A percentile compares a stretch with the other conserved stretches of the same genome.
Evolutionary conservation across 2,797 vertebrate genomes (phyloP).

Genomic region (Malurus splendens): DNA sequence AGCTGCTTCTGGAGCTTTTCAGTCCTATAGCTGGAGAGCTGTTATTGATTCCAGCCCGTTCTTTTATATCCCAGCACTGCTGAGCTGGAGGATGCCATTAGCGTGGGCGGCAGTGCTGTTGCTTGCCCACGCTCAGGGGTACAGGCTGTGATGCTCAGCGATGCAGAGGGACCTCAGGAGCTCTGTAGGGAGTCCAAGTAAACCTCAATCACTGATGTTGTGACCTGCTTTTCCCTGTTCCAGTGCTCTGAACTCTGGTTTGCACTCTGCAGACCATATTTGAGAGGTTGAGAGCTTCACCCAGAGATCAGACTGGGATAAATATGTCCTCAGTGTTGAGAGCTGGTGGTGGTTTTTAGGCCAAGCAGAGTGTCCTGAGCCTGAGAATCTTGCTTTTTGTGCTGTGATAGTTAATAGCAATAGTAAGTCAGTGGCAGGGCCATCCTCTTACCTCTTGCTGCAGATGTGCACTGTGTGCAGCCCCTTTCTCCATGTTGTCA

Average conservation of each 20-base stretch:
- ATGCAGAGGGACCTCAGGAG: background rate
- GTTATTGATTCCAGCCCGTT: background rate
- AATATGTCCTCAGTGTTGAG: background rate
- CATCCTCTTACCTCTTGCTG: background rate
- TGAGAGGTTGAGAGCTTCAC: background rate
- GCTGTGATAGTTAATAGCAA: background rate
- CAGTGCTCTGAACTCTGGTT: background rate
- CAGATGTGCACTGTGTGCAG: background rate
- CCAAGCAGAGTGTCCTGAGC: background rate
- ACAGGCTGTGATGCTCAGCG: background rate
- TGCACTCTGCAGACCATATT: background rate
- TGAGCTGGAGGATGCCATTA: background rate
- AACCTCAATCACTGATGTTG: background rate
- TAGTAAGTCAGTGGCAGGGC: background rate
- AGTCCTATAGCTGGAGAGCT: background rate
- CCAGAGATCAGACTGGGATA: background rate
- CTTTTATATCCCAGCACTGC: background rate
- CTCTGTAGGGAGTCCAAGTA: background rate
- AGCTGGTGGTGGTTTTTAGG: background rate
- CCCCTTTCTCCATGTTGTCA: background rate
- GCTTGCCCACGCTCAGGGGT: background rate
- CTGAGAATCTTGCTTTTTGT: background rate
- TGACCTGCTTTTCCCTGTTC: background rate
- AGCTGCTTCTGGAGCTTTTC: constrained; percentile 26
- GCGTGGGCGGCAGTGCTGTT: background rate